phyloP scores from a whole-genome alignment of 2,888 invertebrate genomes.

The Xanthostigma xanthostigma region DNA sequence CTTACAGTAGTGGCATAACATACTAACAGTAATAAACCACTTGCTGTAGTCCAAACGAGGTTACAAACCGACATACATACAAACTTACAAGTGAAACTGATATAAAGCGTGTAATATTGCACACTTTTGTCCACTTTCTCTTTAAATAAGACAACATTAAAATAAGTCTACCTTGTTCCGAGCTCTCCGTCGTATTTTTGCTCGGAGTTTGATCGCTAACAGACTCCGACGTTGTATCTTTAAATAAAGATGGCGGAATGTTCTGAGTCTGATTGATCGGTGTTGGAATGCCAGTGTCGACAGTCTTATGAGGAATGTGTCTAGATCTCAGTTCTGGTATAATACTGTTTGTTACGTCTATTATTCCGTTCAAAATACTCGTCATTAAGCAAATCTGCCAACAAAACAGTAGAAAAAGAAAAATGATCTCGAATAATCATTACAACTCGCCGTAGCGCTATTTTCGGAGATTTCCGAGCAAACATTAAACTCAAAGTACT shows the following conservation, averaged over 20 bases:
- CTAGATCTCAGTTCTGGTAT: slow-evolving; percentile 16
- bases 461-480: too few species aligned
- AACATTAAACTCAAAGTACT: too few species aligned
- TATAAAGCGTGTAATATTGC: too few species aligned
- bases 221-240: slow-evolving; percentile 24
- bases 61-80: too few species aligned
- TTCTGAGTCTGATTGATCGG: slow-evolving; percentile 14
- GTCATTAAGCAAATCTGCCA: slow-evolving; percentile 30
- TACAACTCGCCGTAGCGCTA: too few species aligned
- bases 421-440: not conserved
- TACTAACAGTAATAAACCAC: too few species aligned
- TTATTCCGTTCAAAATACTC: slow-evolving; percentile 26
- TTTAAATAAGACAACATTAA: not conserved
- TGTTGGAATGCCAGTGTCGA: slow-evolving; percentile 6
- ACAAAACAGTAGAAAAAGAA: slow-evolving; percentile 4
- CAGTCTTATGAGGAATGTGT: slow-evolving; percentile 6
- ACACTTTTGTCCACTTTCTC: too few species aligned
- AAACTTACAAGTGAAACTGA: too few species aligned
- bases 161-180: slow-evolving; percentile 2
- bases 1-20: too few species aligned
- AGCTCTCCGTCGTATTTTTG: not conserved
- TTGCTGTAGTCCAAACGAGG: too few species aligned
- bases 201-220: slow-evolving; percentile 23
- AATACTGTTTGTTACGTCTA: slow-evolving; percentile 24
- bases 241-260: slow-evolving; percentile 22